These are phyloP conservation scores for Hyposoter didymator DNA, from an alignment of 2,888 invertebrate genomes.

Conservation along the genomic window DNA sequence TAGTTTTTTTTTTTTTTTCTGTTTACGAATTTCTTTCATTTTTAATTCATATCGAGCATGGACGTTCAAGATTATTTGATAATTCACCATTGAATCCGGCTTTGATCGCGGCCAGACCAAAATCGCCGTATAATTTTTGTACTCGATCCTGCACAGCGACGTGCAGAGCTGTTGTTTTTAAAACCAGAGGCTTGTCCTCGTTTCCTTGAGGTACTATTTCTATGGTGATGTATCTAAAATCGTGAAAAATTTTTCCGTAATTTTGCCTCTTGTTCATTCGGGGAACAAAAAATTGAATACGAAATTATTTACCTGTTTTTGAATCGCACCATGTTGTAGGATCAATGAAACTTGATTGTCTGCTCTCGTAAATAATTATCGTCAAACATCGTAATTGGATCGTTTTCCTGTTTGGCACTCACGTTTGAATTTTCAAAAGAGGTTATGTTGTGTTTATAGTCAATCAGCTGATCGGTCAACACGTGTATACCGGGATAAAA, in stretches of 20 bases:
- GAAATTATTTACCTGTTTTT: constrained; percentile 86
- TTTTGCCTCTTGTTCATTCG: constrained; percentile 39
- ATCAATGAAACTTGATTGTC: not conserved
- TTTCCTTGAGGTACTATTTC: constrained; percentile 86
- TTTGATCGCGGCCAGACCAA: constrained; percentile 89
- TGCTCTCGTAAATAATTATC: not conserved
- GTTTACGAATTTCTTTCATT: not conserved
- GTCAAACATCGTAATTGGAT: not conserved
- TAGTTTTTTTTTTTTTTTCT: no score
- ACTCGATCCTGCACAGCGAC: constrained; percentile 87
- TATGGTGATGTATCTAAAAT: constrained; percentile 88
- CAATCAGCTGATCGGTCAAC: constrained; percentile 12
- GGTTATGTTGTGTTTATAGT: not conserved
- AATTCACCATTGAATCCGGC: constrained; percentile 86
- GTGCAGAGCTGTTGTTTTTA: constrained; percentile 86
- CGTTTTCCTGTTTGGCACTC: not conserved
- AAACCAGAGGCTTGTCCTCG: constrained; percentile 84
- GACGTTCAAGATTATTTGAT: not conserved
- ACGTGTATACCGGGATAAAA: not conserved
- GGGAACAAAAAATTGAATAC: not conserved
- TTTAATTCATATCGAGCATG: not conserved
- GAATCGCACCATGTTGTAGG: constrained; percentile 87
- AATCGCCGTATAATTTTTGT: constrained; percentile 90
- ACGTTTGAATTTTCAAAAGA: not conserved
- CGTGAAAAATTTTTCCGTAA: constrained; percentile 8